These are phyloP conservation scores for Drosophila ohnishii DNA, from an alignment of 1,140 invertebrate genomes.

Conservation along the genomic window DNA sequence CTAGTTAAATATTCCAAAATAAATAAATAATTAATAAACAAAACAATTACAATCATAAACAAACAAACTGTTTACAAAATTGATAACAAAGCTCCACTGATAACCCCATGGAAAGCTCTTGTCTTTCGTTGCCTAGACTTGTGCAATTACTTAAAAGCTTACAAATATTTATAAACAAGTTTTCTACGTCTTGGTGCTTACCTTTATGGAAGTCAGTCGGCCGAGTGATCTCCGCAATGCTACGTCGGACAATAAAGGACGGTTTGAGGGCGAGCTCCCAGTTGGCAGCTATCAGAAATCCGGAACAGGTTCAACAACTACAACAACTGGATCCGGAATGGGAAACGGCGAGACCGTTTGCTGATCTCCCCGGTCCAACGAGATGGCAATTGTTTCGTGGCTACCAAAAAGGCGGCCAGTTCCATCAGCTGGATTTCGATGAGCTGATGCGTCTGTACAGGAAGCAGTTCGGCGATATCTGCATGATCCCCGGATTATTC, in stretches of 20 bases:
- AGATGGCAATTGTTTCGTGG: constrained; percentile 55
- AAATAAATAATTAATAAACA: neutral
- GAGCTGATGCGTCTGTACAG: constrained; percentile 29
- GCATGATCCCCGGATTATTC: constrained; percentile 53
- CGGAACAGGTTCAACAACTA: constrained; percentile 21
- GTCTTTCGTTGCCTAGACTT: neutral
- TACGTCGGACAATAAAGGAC: neutral
- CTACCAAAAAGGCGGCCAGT: constrained; percentile 60
- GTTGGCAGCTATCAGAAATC: constrained; percentile 2
- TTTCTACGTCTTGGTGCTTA: neutral
- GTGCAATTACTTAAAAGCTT: constrained; percentile 22
- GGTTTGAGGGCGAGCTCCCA: constrained; percentile 18
- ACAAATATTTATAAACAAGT: neutral
- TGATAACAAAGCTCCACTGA: constrained; percentile 3
- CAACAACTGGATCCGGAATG: constrained; percentile 52
- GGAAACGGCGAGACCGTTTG: constrained; percentile 44
- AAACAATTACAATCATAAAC: neutral
- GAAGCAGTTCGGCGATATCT: constrained; percentile 51
- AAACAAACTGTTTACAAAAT: neutral
- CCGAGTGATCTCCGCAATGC: constrained; percentile 3
- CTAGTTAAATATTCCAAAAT: neutral
- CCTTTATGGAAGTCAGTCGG: neutral
- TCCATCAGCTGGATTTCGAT: constrained; percentile 25
- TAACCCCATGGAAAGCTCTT: neutral
- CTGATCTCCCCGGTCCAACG: constrained; percentile 55